A percentile compares a stretch with the other conserved stretches of the same genome.
Evolutionary conservation across 2,888 invertebrate species (phyloP).

Genomic region (Acleris cristana): DNA sequence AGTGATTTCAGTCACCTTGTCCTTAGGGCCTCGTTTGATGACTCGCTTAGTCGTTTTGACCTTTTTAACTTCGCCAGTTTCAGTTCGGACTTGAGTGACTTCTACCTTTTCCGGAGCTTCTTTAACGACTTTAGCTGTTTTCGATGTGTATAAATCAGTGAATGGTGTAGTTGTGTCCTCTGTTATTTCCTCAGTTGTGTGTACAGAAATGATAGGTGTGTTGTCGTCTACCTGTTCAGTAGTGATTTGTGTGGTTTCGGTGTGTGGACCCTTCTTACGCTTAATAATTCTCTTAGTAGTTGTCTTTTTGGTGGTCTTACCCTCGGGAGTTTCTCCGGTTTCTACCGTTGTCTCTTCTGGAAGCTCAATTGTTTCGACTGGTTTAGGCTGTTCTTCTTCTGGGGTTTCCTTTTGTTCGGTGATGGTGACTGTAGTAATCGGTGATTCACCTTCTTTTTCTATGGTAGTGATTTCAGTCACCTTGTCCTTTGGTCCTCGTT

Average conservation of each 20-base stretch:
- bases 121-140: too few relatives aligned
- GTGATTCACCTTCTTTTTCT: conserved; percentile 62
- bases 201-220: conserved; percentile 64
- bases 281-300: conserved; percentile 60
- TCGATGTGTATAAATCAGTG: conserved; percentile 41
- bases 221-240: conserved; percentile 73
- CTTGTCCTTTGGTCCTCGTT: conserved; percentile 70
- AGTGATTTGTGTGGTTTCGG: conserved; percentile 56
- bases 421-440: conserved; percentile 38
- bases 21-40: too few relatives aligned
- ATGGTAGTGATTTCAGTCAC: conserved; percentile 73
- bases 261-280: conserved; percentile 52
- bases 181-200: conserved; percentile 58
- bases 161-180: conserved; percentile 62
- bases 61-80: too few relatives aligned
- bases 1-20: too few relatives aligned
- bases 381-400: too few relatives aligned
- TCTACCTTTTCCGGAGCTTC: too few relatives aligned
- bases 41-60: too few relatives aligned
- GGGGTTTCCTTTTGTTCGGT: too few relatives aligned
- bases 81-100: too few relatives aligned
- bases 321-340: conserved; percentile 30
- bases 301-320: conserved; percentile 26
- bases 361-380: conserved; percentile 33
- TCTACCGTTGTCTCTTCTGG: conserved; percentile 42